Percentiles rank a stretch among this genome's conserved stretches.
These are phyloP conservation scores for Phocides pigmalion DNA, from an alignment of 1,140 invertebrate genomes.

Conservation along the genomic window DNA sequence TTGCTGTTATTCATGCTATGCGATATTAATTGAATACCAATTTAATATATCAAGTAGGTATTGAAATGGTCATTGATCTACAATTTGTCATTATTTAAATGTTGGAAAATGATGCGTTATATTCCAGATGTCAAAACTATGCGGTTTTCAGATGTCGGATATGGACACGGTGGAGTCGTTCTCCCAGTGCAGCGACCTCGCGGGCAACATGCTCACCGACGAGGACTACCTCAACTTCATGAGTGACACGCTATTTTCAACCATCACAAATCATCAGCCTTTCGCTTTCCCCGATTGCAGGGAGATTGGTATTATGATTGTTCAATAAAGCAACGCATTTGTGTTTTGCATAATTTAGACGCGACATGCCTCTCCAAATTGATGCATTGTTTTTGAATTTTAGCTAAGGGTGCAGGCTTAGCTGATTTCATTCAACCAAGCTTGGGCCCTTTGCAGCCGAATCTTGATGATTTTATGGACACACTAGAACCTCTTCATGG, in stretches of 20 bases:
- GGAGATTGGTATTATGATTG: constrained; percentile 92
- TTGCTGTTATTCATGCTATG: constrained; percentile 20
- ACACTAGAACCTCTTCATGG: constrained; percentile 94
- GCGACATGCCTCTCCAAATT: constrained; percentile 16
- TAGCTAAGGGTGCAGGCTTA: constrained; percentile 85
- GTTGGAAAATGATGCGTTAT: constrained; percentile 25
- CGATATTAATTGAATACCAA: background rate
- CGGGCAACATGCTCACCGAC: constrained; percentile 90
- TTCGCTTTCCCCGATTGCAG: constrained; percentile 98
- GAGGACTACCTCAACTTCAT: constrained; percentile 95
- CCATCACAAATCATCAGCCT: constrained; percentile 93
- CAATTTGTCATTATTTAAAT: constrained; percentile 11
- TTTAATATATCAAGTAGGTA: background rate
- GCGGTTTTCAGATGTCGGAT: constrained; percentile 87
- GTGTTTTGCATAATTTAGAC: constrained; percentile 23
- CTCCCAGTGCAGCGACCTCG: constrained; percentile 86
- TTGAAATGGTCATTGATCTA: background rate
- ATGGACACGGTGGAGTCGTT: constrained; percentile 92
- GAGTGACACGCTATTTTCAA: constrained; percentile 95
- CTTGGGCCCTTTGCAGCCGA: constrained; percentile 97
- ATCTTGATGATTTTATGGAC: constrained; percentile 98
- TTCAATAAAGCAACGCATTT: constrained; percentile 26
- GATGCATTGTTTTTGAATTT: constrained; percentile 53
- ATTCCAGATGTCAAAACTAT: constrained; percentile 57
- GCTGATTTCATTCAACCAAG: constrained; percentile 99